Conservation (phyloP, 2,113 vertebrate genomes). For the Mohoua ochrocephala region DNA sequence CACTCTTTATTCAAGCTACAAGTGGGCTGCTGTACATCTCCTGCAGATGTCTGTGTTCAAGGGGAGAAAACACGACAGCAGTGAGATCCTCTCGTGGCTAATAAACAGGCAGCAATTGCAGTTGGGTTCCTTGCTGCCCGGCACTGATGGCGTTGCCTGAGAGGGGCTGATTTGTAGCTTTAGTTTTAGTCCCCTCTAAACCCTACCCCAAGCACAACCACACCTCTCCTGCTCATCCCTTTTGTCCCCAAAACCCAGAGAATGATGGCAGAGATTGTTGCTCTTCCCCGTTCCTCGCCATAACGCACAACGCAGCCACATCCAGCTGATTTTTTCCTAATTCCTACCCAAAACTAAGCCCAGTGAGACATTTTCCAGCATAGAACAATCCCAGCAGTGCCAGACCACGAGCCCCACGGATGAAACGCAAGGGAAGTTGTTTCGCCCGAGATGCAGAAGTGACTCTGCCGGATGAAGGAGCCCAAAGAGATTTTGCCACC, state of each 20-base stretch:
- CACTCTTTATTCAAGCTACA: slow-evolving; percentile 4
- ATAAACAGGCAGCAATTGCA: slow-evolving; percentile 13
- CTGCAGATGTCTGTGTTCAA: slow-evolving; percentile 39
- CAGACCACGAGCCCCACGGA: background rate
- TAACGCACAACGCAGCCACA: background rate
- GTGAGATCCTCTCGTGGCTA: background rate
- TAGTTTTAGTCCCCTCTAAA: background rate
- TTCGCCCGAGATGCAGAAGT: background rate
- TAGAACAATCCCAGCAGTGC: background rate
- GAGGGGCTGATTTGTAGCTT: background rate
- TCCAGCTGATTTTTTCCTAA: background rate
- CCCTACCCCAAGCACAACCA: background rate
- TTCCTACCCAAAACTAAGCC: background rate
- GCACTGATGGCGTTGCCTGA: background rate
- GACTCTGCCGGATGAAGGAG: background rate
- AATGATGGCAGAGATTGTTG: background rate
- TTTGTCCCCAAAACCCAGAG: background rate
- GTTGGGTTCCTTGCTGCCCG: background rate
- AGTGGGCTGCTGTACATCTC: slow-evolving; percentile 30
- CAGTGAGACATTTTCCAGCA: background rate
- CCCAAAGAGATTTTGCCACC: background rate
- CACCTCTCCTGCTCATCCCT: background rate
- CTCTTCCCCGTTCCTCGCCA: background rate
- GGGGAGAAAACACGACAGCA: background rate
- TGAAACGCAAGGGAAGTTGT: background rate